phyloP scores from a whole-genome alignment of 1,140 invertebrate species.

The Acromyrmex heyeri region DNA sequence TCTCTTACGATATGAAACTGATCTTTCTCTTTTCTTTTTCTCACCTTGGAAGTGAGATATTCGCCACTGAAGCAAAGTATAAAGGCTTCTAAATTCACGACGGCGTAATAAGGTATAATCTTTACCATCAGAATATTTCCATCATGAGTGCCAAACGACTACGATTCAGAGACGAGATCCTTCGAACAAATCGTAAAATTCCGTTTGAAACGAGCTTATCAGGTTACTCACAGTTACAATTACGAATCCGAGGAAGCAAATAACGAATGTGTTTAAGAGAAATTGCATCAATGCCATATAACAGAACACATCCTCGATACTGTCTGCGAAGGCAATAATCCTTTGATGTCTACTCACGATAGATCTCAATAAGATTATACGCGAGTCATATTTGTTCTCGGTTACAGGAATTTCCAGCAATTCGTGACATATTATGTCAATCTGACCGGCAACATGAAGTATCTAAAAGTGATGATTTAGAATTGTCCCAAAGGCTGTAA shows the following conservation, averaged over 20 bases:
- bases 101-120: slow-evolving; percentile 55
- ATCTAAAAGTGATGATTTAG: slow-evolving; percentile 46
- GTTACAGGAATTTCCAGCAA: slow-evolving; percentile 9
- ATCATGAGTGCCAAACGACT: background rate
- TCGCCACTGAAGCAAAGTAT: slow-evolving; percentile 67
- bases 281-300: slow-evolving; percentile 37
- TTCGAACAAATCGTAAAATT: slow-evolving; percentile 35
- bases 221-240: slow-evolving; percentile 44
- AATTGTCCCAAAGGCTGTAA: background rate
- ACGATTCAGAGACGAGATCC: slow-evolving; percentile 8
- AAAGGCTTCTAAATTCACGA: slow-evolving; percentile 64
- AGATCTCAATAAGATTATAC: background rate
- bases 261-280: slow-evolving; percentile 38
- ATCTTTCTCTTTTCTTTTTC: background rate
- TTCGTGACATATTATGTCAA: slow-evolving; percentile 41
- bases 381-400: background rate
- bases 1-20: background rate
- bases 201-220: background rate
- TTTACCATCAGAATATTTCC: slow-evolving; percentile 1
- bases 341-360: slow-evolving; percentile 48
- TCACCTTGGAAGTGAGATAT: slow-evolving; percentile 66
- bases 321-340: slow-evolving; percentile 23
- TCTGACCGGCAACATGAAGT: slow-evolving; percentile 52
- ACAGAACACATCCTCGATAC: slow-evolving; percentile 33
- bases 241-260: slow-evolving; percentile 45